Base-by-base conservation (phyloP, 2,888 invertebrate genomes). In the Lithophane socia region DNA sequence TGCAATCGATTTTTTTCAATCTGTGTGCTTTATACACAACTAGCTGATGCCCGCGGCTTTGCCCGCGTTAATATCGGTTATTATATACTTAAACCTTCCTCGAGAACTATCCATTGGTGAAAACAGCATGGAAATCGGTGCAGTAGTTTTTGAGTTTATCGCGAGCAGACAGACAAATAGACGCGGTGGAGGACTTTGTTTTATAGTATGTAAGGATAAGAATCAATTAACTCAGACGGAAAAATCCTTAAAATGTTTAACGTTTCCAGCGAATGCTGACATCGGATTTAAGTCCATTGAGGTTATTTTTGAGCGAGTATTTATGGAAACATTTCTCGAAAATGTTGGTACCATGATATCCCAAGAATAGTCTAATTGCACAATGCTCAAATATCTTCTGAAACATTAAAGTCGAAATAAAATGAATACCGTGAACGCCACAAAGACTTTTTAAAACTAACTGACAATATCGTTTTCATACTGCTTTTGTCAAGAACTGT, bases 391-490 rank as follows among this genome's bases (percentile, higher is more conserved):
- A 75, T 49, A 52, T 68, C 82, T 71, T 74, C 77, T 70, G 63
- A 73, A 83, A 75, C 73, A 64, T 69, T 61, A 37, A 79, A 72
- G 60, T 70, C 68, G 44, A 73, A 83, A 74, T 78, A 80, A 66
- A 80, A 83, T 82, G 72, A 82, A 79, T 71, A 86, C 69, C 69
- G 80, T 84, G 65, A 76, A 73, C 49, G 10, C 73, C 66, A 64
- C 83, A 82, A 84, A 80, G 66, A 67, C 69, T 80, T 80, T 58
- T 42, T 65, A 76, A 73, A 80, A 78, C 80, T 89, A 81, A 88
- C 79, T 81, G 86, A 90, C 88, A 86, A 84, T 89, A 90, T 89
- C 86, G 85, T 89, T 90, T 88, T 89, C 82, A 86, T 85, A 79
- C 83, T 76, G 80, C 86, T 86, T 85, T 89, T 87, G 83, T 88